Base-by-base conservation (phyloP, 2,113 vertebrate genomes). In the Fregata magnificens region DNA sequence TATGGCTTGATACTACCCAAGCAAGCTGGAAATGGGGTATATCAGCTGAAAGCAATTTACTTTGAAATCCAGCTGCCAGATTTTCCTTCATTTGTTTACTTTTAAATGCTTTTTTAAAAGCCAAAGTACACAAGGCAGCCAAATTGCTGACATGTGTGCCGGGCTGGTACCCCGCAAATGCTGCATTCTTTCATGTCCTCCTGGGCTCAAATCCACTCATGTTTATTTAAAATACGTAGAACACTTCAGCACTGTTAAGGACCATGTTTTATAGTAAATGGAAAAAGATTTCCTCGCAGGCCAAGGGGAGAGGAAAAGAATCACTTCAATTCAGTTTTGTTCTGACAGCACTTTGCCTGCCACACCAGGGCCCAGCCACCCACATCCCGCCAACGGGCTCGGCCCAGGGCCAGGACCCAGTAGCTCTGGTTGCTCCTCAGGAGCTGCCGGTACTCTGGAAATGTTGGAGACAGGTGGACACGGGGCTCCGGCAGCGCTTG, bases 31-130 rank as follows among this genome's bases (percentile, higher is more conserved):
- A 99, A 98, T 88, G 93, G 98, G 98, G 98, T 98, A 95, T 98
- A 99, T 99, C 99, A 99, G 99, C 99, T 99, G 99, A 99, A 99
- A 99, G 99, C 99, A 99, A 99, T 99, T 99, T 99, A 97, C 98
- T 99, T 98, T 97, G 58, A 98, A 99, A 98, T 97, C 98, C 99
- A 99, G 99, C 99, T 99, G 99, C 99, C 99, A 99, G 99, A 98
- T 99, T 97, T 99, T 99, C 99, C 99, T 99, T 98, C 98, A 98
- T 99, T 99, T 98, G 98, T 99, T 99, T 99, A 99, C 99, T 99
- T 99, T 99, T 98, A 99, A 99, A 99, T 99, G 99, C 98, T 99
- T 98, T 98, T 98, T 98, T 98, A 97, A 98, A 98, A 98, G 99
- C 99, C 98, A 99, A 99, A 99, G 99, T 99, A 99, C 99, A 99